phyloP scores from a whole-genome alignment of 2,113 vertebrate species.

The Abramis brama region DNA sequence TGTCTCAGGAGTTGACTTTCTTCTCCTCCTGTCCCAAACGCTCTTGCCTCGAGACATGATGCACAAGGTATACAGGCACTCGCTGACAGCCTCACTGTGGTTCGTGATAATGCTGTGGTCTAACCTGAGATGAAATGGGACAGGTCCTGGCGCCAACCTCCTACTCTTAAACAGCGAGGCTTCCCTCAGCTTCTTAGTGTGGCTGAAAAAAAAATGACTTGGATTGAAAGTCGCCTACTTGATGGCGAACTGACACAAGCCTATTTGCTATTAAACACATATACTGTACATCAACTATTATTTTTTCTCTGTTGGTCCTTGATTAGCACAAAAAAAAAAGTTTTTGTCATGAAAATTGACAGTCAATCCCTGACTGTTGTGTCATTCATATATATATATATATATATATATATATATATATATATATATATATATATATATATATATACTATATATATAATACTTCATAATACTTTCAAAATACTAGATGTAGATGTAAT shows the following conservation, averaged over 20 bases:
- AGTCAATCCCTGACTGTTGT: too few species aligned
- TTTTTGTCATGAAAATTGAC: background rate
- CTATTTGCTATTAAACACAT: background rate
- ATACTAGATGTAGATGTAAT: too few species aligned
- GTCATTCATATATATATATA: too few species aligned
- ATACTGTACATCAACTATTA: background rate
- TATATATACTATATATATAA: too few species aligned
- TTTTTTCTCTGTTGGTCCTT: background rate
- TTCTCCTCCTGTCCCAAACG: background rate
- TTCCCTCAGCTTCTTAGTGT: background rate
- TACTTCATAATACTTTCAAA: too few species aligned
- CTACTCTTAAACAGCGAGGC: background rate
- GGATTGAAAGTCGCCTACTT: background rate
- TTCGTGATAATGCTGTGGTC: slow-evolving; percentile 66
- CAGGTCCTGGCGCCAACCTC: slow-evolving; percentile 56
- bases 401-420: too few species aligned
- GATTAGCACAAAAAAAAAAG: background rate
- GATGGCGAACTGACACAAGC: background rate
- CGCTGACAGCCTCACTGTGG: slow-evolving; percentile 73
- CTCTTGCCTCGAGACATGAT: slow-evolving; percentile 64
- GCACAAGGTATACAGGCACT: slow-evolving; percentile 53
- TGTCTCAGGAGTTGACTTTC: background rate
- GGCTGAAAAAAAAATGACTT: background rate
- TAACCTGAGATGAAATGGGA: slow-evolving; percentile 71
- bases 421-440: too few species aligned